A percentile compares a stretch with the other conserved stretches of the same genome.
Evolutionary conservation across 2,797 vertebrate genomes (phyloP).

Genomic region (Dipus sagitta): DNA sequence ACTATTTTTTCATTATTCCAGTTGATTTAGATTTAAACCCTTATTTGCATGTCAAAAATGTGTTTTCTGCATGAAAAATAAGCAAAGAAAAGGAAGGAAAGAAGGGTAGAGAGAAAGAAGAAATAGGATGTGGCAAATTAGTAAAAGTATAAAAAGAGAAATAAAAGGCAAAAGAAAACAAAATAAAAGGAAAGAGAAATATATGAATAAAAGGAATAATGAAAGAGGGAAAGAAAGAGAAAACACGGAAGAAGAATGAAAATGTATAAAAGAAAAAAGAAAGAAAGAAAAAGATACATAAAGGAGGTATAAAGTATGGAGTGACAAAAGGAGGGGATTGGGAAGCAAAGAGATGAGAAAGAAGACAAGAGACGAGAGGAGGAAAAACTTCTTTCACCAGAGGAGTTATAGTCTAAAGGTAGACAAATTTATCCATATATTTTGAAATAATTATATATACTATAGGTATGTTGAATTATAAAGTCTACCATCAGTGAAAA

Average conservation of each 20-base stretch:
- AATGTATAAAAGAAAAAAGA: rapidly evolving
- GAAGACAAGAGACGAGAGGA: no score
- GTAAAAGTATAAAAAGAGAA: no score
- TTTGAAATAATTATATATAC: neutral
- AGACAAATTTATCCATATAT: neutral
- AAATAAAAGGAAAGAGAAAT: no score
- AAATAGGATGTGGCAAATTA: no score
- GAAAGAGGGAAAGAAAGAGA: rapidly evolving
- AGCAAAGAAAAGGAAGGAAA: neutral
- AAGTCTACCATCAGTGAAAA: neutral
- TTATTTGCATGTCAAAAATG: conserved; percentile 15
- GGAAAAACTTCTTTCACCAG: neutral
- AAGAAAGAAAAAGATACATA: no score
- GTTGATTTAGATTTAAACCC: neutral
- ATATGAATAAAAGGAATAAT: no score
- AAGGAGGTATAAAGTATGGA: neutral
- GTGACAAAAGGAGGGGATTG: rapidly evolving
- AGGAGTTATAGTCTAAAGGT: neutral
- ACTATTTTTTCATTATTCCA: neutral
- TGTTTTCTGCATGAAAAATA: neutral
- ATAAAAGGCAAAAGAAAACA: no score
- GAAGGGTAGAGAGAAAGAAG: rapidly evolving
- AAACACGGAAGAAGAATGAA: no score
- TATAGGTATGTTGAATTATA: neutral
- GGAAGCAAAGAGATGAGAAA: neutral